Evolutionary conservation across 2,797 vertebrate genomes (phyloP), one percentile per base, ranked within the genome.

Genomic region (Urosaurus nigricauda): DNA sequence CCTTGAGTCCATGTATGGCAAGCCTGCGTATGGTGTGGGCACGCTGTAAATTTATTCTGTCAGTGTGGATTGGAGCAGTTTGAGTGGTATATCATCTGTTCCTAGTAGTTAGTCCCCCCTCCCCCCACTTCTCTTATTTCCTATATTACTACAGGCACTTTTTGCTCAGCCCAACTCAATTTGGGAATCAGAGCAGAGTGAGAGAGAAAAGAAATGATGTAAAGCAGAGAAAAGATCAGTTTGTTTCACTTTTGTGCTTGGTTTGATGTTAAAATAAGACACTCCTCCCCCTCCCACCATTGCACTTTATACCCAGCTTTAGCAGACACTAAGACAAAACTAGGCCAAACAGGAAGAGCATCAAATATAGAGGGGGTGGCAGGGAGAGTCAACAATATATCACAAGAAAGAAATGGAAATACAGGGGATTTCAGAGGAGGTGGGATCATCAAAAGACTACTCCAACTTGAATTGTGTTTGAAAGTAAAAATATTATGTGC

Each of bases 331-430:
- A 13, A 56, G 12, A 51, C 19, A 84, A 47, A 58, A 24, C 16
- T 73, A 37, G 51, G 47, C 65, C 0, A 3, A 0, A 0, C 32
- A 63, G 56, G 0, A 8, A 75, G 63, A n/a, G 90, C 19, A 83
- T 47, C 0, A 0, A 90, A 47, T n/a, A 37, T 0, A 1, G 19
- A 37, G n/a, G 51, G 47, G 51, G 29, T 68, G 29, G 29, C 65
- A 68, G 14, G 37, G 73, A 3, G 2, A 0, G 0, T 58, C 24
- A 89, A 63, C 11, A 35, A 88, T 89, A n/a, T 16, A 65, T 32
- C 0, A 0, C 24, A 53, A 81, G 56, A 77, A 68, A 83, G 32
- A 84, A 70, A 26, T 53, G 43, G 43, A 77, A 68, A 68, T 77
- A 21, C 1, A 1, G 0, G 35, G 84, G 21, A 47, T 79, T 87